Conservation (phyloP, 64 coral and sea anemone species). For the Cladopsammia gracilis region DNA sequence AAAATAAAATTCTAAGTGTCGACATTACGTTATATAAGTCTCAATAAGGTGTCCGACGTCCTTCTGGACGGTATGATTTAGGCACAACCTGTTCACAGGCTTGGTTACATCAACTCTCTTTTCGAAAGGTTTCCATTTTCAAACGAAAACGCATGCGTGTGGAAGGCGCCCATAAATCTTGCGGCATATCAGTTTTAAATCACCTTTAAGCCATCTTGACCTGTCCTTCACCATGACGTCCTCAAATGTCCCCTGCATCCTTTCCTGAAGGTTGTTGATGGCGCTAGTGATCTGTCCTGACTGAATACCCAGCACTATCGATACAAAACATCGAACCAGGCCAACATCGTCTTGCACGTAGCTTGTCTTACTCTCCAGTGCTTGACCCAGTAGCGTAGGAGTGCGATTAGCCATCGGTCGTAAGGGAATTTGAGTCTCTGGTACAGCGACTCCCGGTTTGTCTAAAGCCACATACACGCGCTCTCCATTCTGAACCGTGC, state of each 20-base stretch:
- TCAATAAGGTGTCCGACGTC: too few relatives aligned
- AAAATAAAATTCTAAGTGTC: too few relatives aligned
- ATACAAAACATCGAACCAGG: constrained; percentile 89
- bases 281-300: constrained; percentile 74
- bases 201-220: constrained; percentile 70
- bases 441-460: constrained; percentile 78
- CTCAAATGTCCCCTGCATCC: constrained; percentile 14
- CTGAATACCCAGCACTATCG: constrained; percentile 88
- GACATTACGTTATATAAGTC: too few relatives aligned
- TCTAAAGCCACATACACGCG: constrained; percentile 85
- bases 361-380: constrained; percentile 62
- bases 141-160: background rate
- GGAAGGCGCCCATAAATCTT: background rate
- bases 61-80: too few relatives aligned
- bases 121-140: too few relatives aligned
- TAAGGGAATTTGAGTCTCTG: constrained; percentile 81
- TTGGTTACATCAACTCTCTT: too few relatives aligned
- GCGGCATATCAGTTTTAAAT: background rate
- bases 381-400: constrained; percentile 80
- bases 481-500: constrained; percentile 90
- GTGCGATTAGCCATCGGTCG: constrained; percentile 22
- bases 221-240: constrained; percentile 71
- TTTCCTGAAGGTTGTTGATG: constrained; percentile 61
- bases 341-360: constrained; percentile 46
- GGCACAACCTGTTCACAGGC: too few relatives aligned